Percentiles rank a stretch among this genome's conserved stretches.
Conservation (phyloP, 2,797 vertebrate species). For the Limosa lapponica region DNA sequence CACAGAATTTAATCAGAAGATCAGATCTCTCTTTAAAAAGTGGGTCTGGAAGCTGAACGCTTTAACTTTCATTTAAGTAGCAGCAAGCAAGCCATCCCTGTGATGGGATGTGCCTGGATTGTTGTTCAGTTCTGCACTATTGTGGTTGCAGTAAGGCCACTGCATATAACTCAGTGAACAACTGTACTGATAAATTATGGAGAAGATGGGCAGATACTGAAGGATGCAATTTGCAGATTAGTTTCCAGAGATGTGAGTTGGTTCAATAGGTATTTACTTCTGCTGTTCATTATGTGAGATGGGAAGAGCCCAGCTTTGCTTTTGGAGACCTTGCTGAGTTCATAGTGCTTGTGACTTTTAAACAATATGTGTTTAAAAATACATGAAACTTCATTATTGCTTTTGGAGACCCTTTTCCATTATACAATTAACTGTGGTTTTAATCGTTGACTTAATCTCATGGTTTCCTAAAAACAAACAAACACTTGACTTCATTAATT, state of each 20-base stretch:
- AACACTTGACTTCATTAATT: fast-evolving
- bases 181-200: background rate
- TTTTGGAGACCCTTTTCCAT: background rate
- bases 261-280: background rate
- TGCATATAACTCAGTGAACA: background rate
- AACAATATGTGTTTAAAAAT: background rate
- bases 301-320: background rate
- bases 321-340: background rate
- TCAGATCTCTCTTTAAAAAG: background rate
- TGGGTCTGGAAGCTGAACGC: background rate
- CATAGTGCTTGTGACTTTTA: background rate
- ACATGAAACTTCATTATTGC: background rate
- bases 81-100: background rate
- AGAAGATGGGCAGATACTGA: background rate
- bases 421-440: background rate
- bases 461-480: background rate
- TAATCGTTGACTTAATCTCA: background rate
- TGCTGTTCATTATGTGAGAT: background rate
- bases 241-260: background rate
- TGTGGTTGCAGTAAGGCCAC: background rate
- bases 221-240: background rate
- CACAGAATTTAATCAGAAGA: background rate
- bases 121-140: background rate
- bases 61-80: background rate
- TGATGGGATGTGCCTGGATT: background rate